A percentile compares a stretch with the other conserved stretches of the same genome.
Evolutionary conservation across 2,113 vertebrate genomes (phyloP).

Genomic region (Macaca fascicularis): T2T-MFA8v1.1 NC_088379.1:119344501-119345000

Average conservation of each 20-base stretch:
- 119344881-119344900: background rate
- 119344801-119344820: background rate
- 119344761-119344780: background rate
- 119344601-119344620: background rate
- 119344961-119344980: background rate
- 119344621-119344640: background rate
- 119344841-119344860: background rate
- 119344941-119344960: background rate
- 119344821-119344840: background rate
- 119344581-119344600: background rate
- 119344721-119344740: background rate
- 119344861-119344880: background rate
- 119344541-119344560: background rate
- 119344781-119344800: background rate
- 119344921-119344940: background rate
- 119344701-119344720: background rate
- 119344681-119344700: background rate
- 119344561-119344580: background rate
- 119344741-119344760: background rate
- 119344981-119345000: background rate
- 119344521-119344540: too few species aligned
- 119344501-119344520: too few species aligned
- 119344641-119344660: background rate
- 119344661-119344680: background rate
- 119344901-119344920: constrained; percentile 45